Evolutionary conservation across 2,113 vertebrate genomes (phyloP).

Genomic region (Lepisosteus oculatus): DNA sequence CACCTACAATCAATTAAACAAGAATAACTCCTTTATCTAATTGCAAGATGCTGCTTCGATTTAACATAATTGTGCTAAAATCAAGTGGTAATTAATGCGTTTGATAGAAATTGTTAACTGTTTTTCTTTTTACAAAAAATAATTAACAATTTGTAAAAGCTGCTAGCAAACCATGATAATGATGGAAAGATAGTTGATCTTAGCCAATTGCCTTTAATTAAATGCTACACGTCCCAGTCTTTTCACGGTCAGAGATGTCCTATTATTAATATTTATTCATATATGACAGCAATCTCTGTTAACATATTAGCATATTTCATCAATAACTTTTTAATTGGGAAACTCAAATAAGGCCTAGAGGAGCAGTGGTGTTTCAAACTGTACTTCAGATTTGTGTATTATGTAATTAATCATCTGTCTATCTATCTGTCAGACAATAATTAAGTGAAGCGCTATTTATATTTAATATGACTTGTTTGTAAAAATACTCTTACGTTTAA

Average conservation of each 20-base stretch:
- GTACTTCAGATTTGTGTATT: too few relatives aligned
- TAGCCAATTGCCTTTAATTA: slow-evolving; percentile 47
- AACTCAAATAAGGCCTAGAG: too few relatives aligned
- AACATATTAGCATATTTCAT: too few relatives aligned
- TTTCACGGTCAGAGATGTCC: slow-evolving; percentile 21
- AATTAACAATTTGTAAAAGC: slow-evolving; percentile 25
- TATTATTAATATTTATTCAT: not conserved
- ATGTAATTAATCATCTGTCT: too few relatives aligned
- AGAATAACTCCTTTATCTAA: slow-evolving; percentile 14
- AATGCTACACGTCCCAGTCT: slow-evolving; percentile 28
- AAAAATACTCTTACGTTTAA: too few relatives aligned
- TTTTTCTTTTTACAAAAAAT: slow-evolving; percentile 28
- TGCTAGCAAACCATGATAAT: slow-evolving; percentile 43
- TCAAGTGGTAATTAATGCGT: slow-evolving; percentile 54
- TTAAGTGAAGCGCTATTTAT: too few relatives aligned
- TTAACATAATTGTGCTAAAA: slow-evolving; percentile 45
- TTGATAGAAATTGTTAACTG: slow-evolving; percentile 52
- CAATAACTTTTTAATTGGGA: too few relatives aligned
- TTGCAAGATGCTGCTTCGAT: slow-evolving; percentile 26
- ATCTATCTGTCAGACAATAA: too few relatives aligned
- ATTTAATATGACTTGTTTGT: too few relatives aligned
- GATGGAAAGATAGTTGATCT: slow-evolving; percentile 34
- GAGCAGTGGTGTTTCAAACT: too few relatives aligned
- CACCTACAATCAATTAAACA: slow-evolving; percentile 44
- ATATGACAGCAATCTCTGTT: slow-evolving; percentile 16